These are phyloP conservation scores for Rhagonycha lutea DNA, from an alignment of 2,888 invertebrate species.

Conservation along the genomic window DNA sequence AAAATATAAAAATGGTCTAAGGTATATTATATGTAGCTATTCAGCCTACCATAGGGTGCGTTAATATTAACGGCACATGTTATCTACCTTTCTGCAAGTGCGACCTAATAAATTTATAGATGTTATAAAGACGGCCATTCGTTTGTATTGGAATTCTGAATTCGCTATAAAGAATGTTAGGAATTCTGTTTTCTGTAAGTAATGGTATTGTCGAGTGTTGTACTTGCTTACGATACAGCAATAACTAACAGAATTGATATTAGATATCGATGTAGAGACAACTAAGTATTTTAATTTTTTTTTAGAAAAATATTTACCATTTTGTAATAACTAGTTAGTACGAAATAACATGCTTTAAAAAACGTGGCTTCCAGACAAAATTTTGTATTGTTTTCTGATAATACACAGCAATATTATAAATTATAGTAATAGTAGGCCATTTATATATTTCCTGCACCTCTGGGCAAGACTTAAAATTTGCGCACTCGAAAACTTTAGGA, in stretches of 20 bases:
- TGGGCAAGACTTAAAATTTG: too few relatives aligned
- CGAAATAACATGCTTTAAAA: too few relatives aligned
- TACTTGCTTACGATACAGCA: slow-evolving; percentile 44
- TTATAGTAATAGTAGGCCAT: too few relatives aligned
- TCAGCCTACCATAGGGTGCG: background rate
- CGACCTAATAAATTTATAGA: slow-evolving; percentile 15
- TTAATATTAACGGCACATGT: slow-evolving; percentile 12
- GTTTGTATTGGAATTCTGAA: slow-evolving; percentile 36
- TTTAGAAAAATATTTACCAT: background rate
- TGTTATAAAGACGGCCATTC: slow-evolving; percentile 24
- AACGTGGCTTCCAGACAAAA: too few relatives aligned
- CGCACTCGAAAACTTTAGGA: too few relatives aligned
- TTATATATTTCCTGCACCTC: too few relatives aligned
- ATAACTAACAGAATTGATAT: slow-evolving; percentile 45
- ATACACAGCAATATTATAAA: too few relatives aligned
- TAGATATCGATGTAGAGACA: slow-evolving; percentile 36
- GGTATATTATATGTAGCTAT: background rate
- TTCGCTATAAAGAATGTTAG: slow-evolving; percentile 44
- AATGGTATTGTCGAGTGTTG: slow-evolving; percentile 53
- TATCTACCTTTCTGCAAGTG: slow-evolving; percentile 6
- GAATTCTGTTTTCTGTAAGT: slow-evolving; percentile 53
- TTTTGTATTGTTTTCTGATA: too few relatives aligned
- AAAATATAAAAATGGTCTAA: background rate
- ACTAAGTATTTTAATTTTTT: background rate
- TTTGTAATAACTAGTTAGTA: too few relatives aligned